These are phyloP conservation scores for Amblyjoppa fuscipennis DNA, from an alignment of 2,888 invertebrate genomes.

Conservation along the genomic window DNA sequence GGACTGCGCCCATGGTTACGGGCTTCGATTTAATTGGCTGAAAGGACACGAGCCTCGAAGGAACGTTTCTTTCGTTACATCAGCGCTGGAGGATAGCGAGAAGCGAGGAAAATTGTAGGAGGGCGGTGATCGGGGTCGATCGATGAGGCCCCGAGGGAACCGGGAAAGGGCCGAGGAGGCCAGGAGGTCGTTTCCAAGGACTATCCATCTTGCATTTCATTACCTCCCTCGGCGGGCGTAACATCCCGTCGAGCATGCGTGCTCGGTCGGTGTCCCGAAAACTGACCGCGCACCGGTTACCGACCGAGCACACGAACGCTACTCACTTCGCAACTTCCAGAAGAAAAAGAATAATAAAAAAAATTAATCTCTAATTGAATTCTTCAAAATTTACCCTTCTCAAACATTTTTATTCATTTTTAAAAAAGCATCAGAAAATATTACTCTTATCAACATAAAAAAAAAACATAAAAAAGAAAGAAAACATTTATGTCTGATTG, in stretches of 20 bases:
- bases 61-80: slow-evolving; percentile 3
- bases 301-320: not conserved
- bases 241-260: slow-evolving; percentile 28
- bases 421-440: too few species aligned
- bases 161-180: slow-evolving; percentile 71
- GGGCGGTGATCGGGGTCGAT: slow-evolving; percentile 83
- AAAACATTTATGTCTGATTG: too few species aligned
- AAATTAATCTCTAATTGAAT: too few species aligned
- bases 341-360: too few species aligned
- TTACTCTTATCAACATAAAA: too few species aligned
- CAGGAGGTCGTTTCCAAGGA: slow-evolving; percentile 66
- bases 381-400: too few species aligned
- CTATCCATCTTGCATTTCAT: slow-evolving; percentile 60
- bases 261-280: slow-evolving; percentile 7
- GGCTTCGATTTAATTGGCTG: not conserved
- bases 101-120: slow-evolving; percentile 67
- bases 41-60: not conserved
- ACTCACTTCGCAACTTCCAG: not conserved
- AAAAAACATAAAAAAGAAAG: too few species aligned
- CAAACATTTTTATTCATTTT: too few species aligned
- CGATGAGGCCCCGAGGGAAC: slow-evolving; percentile 83
- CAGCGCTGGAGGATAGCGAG: slow-evolving; percentile 11
- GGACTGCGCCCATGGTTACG: not conserved
- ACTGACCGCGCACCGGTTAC: not conserved
- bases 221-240: slow-evolving; percentile 38